Base-by-base conservation (phyloP, 2,797 vertebrate genomes). In the Megalops cyprinoides region DNA sequence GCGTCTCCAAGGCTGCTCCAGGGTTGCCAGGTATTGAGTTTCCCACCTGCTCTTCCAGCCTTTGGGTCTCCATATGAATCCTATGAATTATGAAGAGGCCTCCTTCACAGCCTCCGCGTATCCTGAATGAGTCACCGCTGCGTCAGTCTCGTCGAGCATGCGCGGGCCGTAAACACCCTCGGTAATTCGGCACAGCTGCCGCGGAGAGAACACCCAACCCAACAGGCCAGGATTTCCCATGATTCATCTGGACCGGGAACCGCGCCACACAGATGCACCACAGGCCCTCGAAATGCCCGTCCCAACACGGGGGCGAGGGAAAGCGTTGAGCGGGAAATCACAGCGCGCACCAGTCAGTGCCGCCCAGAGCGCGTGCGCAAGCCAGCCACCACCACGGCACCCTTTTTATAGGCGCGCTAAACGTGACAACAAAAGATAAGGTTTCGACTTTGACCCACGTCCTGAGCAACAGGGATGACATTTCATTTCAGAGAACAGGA, bases 21-120 rank as follows among this genome's bases (percentile, higher is more conserved):
- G 10, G 90, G 91, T 91, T 91, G 90, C 88, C 84, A 87, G 58
- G 89, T 88, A 23, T 92, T 94, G 88, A 85, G 86, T 88, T 95
- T 85, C 20, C 67, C 80, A 87, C 87, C 84, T 86, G 78, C 85
- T 88, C 88, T 88, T 91, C 85, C 62, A 88, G 86, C 89, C 86
- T 85, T 83, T 88, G 87, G 87, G 31, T 3, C 85, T 89, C 89
- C 88, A 88, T 93, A 92, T 90, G 84, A 86, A 75, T 83, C 65
- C 88, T 88, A 93, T 94, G 82, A 93, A 92, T 93, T 91, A 94
- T 93, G 87, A 83, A 94, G 82, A 71, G 74, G 77, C 76, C 37
- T 46, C 73, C 46, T 44, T 71, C 67, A 23, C 23, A 20, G 20
- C 18, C 39, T 2, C 2, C 0, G 51, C 51, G 15, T 15, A 14